Evolutionary conservation across 1,140 invertebrate genomes (phyloP).

Genomic region (Whitmania pigra): DNA sequence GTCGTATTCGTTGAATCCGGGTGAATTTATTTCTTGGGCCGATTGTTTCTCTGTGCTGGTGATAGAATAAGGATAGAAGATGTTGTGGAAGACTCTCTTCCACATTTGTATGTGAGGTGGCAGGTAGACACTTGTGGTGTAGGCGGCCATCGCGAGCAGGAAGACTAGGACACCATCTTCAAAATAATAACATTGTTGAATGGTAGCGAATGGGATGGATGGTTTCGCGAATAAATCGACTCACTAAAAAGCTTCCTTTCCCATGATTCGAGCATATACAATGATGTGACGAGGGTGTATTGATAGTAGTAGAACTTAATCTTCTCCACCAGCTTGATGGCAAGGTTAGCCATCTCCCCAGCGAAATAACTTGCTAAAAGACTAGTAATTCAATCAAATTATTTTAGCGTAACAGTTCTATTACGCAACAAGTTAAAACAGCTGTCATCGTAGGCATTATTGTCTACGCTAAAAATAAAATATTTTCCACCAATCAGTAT

Average conservation of each 20-base stretch:
- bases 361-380: too few relatives aligned
- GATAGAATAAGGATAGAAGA: neutral
- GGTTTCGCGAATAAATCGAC: neutral
- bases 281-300: slow-evolving; percentile 27
- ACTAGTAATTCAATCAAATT: too few relatives aligned
- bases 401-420: too few relatives aligned
- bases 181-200: neutral
- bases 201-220: neutral
- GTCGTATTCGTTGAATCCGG: too few relatives aligned
- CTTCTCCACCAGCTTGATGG: neutral
- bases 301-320: slow-evolving; percentile 27
- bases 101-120: slow-evolving; percentile 33
- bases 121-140: slow-evolving; percentile 36
- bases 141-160: slow-evolving; percentile 33
- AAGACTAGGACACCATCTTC: slow-evolving; percentile 33
- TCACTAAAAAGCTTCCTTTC: slow-evolving; percentile 34
- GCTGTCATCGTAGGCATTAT: too few relatives aligned
- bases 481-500: too few relatives aligned
- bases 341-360: too few relatives aligned
- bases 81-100: slow-evolving; percentile 1
- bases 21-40: too few relatives aligned
- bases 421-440: too few relatives aligned
- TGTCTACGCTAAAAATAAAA: too few relatives aligned
- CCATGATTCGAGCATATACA: slow-evolving; percentile 39
- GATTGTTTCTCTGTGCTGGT: too few relatives aligned